phyloP scores from a whole-genome alignment of 1,140 invertebrate genomes.

The Plutomurus gul region DNA sequence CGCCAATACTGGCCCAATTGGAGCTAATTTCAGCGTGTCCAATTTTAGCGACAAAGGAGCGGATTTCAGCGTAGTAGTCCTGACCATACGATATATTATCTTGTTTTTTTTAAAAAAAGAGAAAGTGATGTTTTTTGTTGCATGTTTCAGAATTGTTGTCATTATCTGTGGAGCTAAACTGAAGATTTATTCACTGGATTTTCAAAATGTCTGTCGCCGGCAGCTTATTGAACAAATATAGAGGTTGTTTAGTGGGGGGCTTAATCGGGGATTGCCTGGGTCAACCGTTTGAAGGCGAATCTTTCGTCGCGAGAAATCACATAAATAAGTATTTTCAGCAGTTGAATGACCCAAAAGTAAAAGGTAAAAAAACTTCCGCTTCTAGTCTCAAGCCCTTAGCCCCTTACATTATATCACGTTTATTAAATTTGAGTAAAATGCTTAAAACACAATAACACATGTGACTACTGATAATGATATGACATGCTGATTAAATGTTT shows the following conservation, averaged over 20 bases:
- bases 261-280: conserved; percentile 76
- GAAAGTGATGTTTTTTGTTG: too few species aligned
- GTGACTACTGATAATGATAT: background rate
- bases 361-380: conserved; percentile 59
- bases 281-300: conserved; percentile 69
- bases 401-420: background rate
- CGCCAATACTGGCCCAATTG: too few species aligned
- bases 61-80: too few species aligned
- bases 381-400: background rate
- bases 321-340: conserved; percentile 67
- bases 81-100: too few species aligned
- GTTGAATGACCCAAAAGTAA: conserved; percentile 63
- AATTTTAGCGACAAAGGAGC: too few species aligned
- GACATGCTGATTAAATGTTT: too few species aligned
- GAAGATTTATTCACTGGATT: background rate
- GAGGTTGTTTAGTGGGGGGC: conserved; percentile 70
- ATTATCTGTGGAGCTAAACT: too few species aligned
- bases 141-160: too few species aligned
- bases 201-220: conserved; percentile 54
- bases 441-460: too few species aligned
- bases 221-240: conserved; percentile 64
- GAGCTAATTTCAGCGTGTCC: too few species aligned
- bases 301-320: conserved; percentile 60
- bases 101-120: too few species aligned
- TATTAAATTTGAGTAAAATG: background rate